Percentiles rank a stretch among this genome's conserved stretches.
Evolutionary conservation across 2,888 invertebrate genomes (phyloP).

Genomic region (Beris chalybata): DNA sequence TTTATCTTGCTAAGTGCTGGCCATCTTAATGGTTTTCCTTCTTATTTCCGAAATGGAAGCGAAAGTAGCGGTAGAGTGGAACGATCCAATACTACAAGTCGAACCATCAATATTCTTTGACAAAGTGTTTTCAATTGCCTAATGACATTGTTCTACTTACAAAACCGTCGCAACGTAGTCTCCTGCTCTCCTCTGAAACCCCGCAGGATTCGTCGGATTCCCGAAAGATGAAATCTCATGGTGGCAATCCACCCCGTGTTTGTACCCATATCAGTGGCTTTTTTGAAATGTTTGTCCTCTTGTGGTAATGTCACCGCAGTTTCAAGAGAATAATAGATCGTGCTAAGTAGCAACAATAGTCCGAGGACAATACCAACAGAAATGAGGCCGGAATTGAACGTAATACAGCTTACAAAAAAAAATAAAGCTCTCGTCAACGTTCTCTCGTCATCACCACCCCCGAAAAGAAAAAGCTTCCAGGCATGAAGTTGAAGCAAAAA

Average conservation of each 20-base stretch:
- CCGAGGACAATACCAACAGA: slow-evolving; percentile 15
- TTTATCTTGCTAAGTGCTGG: slow-evolving; percentile 35
- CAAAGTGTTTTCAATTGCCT: slow-evolving; percentile 40
- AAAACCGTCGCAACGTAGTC: not conserved
- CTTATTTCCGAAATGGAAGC: slow-evolving; percentile 9
- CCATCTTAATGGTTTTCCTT: slow-evolving; percentile 26
- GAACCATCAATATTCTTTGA: slow-evolving; percentile 38
- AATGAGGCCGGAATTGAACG: slow-evolving; percentile 5
- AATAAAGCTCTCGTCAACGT: not conserved
- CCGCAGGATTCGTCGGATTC: slow-evolving; percentile 8
- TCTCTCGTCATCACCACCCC: slow-evolving; percentile 2
- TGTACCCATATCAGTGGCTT: slow-evolving; percentile 25
- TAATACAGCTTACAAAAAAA: not conserved
- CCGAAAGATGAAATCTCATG: slow-evolving; percentile 8
- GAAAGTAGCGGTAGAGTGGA: slow-evolving; percentile 6
- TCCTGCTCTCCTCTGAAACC: not conserved
- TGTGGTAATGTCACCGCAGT: slow-evolving; percentile 8
- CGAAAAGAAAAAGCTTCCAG: slow-evolving; percentile 23
- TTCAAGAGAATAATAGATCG: slow-evolving; percentile 37
- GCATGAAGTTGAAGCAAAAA: slow-evolving; percentile 23
- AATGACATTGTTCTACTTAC: slow-evolving; percentile 36
- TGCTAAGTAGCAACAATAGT: slow-evolving; percentile 36
- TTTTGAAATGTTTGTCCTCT: slow-evolving; percentile 31
- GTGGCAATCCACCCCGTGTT: slow-evolving; percentile 21
- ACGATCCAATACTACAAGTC: slow-evolving; percentile 30